These are phyloP conservation scores for Pseudochromis fuscus DNA, from an alignment of 2,797 vertebrate genomes.

Conservation along the genomic window DNA sequence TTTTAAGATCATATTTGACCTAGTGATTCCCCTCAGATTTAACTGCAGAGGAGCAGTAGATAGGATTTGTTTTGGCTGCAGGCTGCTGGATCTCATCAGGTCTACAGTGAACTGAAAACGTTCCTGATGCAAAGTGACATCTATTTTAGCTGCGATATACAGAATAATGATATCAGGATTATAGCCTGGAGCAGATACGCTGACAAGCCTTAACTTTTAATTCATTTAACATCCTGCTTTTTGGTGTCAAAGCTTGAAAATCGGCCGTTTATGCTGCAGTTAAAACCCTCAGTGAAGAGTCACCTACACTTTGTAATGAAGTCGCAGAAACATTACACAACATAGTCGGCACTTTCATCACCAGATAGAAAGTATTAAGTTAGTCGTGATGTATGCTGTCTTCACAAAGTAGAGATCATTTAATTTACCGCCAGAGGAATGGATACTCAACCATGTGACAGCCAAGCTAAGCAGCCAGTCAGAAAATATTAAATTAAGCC, in stretches of 20 bases:
- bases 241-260: background rate
- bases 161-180: constrained; percentile 28
- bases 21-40: constrained; percentile 18
- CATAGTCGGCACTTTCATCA: constrained; percentile 38
- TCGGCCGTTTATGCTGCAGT: background rate
- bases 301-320: background rate
- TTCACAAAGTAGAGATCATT: constrained; percentile 61
- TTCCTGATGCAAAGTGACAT: constrained; percentile 33
- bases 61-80: constrained; percentile 56
- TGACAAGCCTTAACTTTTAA: constrained; percentile 24
- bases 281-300: background rate
- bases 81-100: constrained; percentile 46
- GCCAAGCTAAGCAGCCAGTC: constrained; percentile 40
- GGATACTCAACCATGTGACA: constrained; percentile 67
- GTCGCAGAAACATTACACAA: constrained; percentile 15
- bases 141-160: constrained; percentile 20
- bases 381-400: constrained; percentile 23
- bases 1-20: background rate
- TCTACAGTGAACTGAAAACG: constrained; percentile 17
- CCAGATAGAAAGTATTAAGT: constrained; percentile 9
- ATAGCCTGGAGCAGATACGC: constrained; percentile 20
- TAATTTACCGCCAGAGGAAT: constrained; percentile 39
- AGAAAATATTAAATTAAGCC: constrained; percentile 57
- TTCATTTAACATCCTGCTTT: background rate
- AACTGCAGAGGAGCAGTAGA: constrained; percentile 4